Evolutionary conservation across 2,888 invertebrate genomes (phyloP).

Genomic region (Shargacucullia verbasci): DNA sequence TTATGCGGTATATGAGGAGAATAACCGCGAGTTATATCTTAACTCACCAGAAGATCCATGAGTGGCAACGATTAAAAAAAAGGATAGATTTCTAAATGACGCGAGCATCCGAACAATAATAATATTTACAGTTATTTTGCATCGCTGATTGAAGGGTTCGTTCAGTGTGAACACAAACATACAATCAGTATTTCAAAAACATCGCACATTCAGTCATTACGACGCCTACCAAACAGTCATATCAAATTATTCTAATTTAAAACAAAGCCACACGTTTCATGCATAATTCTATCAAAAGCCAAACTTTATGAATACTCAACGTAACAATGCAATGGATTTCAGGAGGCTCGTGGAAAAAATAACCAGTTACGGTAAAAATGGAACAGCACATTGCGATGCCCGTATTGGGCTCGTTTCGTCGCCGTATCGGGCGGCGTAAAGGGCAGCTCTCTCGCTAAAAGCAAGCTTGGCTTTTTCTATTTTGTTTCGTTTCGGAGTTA

Average conservation of each 20-base stretch:
- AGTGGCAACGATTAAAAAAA: too few relatives aligned
- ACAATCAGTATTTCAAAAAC: constrained; percentile 5
- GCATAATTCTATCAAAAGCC: constrained; percentile 38
- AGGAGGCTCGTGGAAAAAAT: constrained; percentile 22
- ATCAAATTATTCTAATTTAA: constrained; percentile 47
- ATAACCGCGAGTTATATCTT: too few relatives aligned
- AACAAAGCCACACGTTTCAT: constrained; percentile 35
- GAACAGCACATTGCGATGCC: constrained; percentile 1
- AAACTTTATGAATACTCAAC: constrained; percentile 42
- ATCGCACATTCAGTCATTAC: constrained; percentile 15
- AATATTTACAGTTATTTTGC: too few relatives aligned
- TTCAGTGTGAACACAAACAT: constrained; percentile 5
- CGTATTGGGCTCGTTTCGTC: constrained; percentile 34
- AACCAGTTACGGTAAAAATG: constrained; percentile 33
- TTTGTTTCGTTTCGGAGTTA: constrained; percentile 61
- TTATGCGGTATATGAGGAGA: too few relatives aligned
- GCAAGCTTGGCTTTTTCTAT: constrained; percentile 64
- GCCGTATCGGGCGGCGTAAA: constrained; percentile 51
- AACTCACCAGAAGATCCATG: too few relatives aligned
- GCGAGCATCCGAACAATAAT: too few relatives aligned
- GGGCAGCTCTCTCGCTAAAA: constrained; percentile 62
- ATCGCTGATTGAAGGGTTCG: too few relatives aligned
- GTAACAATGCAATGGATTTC: constrained; percentile 35
- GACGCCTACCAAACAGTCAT: constrained; percentile 14
- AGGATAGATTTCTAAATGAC: too few relatives aligned